phyloP scores from a whole-genome alignment of 2,888 invertebrate species.

The Hydrotaea diabolus region DNA sequence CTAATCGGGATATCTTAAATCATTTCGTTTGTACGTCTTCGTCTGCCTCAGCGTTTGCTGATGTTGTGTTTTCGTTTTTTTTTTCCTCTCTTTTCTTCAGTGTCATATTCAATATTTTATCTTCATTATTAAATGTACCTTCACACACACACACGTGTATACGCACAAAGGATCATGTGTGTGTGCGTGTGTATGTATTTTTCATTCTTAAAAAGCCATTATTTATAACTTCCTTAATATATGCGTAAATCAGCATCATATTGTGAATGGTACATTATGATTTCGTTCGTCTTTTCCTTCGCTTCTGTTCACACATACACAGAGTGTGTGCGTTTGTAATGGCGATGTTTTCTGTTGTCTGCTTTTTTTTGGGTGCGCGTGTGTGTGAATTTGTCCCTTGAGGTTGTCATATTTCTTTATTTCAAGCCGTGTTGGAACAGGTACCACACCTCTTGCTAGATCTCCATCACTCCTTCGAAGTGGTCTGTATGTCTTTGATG shows the following conservation, averaged over 20 bases:
- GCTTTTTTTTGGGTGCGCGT: background rate
- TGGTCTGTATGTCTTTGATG: background rate
- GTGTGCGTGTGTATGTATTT: conserved; percentile 1
- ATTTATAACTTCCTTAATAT: conserved; percentile 58
- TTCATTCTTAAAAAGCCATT: conserved; percentile 40
- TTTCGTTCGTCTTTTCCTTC: conserved; percentile 4
- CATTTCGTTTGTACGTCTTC: conserved; percentile 17
- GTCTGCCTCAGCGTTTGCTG: background rate
- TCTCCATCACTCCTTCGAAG: background rate
- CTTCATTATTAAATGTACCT: conserved; percentile 27
- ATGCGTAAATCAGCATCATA: conserved; percentile 58
- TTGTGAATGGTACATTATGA: conserved; percentile 38
- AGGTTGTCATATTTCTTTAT: conserved; percentile 46
- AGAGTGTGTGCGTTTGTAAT: conserved; percentile 1
- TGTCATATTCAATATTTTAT: conserved; percentile 52
- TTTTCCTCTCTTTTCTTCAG: conserved; percentile 30
- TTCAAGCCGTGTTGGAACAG: conserved; percentile 17
- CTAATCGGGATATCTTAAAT: conserved; percentile 40
- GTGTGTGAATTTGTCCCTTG: conserved; percentile 33
- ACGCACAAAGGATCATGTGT: background rate
- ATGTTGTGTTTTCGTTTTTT: background rate
- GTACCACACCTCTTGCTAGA: background rate
- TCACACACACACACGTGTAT: background rate
- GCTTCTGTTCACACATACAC: background rate
- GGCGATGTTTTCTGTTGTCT: background rate